phyloP scores from a whole-genome alignment of 2,888 invertebrate species.

The Resseliella maxima region DNA sequence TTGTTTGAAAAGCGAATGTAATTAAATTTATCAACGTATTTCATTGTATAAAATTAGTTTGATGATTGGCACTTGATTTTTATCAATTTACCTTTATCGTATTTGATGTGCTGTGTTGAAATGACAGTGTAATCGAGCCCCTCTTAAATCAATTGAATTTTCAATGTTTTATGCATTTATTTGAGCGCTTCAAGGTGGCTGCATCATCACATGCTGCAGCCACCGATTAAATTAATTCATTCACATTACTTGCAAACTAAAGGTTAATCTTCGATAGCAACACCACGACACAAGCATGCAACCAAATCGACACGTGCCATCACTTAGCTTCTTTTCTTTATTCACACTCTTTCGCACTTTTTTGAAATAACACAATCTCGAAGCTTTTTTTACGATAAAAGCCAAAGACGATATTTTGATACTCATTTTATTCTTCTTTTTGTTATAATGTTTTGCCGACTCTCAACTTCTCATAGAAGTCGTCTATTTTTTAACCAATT shows the following conservation, averaged over 20 bases:
- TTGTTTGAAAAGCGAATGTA: too few species aligned
- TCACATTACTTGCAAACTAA: not conserved
- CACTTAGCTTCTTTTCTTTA: too few species aligned
- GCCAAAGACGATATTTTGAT: too few species aligned
- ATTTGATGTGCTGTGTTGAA: not conserved
- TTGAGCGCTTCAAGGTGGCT: conserved; percentile 9
- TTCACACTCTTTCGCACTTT: too few species aligned
- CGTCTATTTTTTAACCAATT: too few species aligned
- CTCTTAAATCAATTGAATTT: not conserved
- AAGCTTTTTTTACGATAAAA: too few species aligned
- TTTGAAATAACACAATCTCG: too few species aligned
- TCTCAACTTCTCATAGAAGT: too few species aligned
- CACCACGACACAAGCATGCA: not conserved
- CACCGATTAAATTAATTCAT: not conserved
- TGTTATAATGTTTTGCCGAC: too few species aligned
- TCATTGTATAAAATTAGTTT: too few species aligned
- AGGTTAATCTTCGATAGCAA: conserved; percentile 17
- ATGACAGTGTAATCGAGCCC: not conserved
- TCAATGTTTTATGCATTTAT: not conserved
- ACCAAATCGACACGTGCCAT: not conserved
- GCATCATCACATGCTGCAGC: not conserved
- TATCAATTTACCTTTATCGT: conserved; percentile 11
- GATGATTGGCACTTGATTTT: too few species aligned
- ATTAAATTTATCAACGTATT: not conserved
- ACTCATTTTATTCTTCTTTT: too few species aligned